Evolutionary conservation across 2,113 vertebrate species (phyloP).

Genomic region (Grallaria varia): DNA sequence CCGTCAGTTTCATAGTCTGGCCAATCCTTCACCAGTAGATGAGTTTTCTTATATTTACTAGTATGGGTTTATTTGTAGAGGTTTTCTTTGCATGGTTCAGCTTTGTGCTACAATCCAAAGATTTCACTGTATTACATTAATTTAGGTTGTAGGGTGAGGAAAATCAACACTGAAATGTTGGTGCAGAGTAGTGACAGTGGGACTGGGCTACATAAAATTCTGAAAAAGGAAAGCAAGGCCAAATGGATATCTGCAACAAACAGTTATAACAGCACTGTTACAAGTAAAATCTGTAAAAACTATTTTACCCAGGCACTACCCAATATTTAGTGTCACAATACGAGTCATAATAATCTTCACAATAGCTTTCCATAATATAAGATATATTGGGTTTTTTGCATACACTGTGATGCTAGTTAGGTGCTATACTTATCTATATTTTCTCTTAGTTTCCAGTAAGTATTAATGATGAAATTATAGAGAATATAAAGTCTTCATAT

Average conservation of each 20-base stretch:
- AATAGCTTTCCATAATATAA: neutral
- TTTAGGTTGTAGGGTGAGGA: neutral
- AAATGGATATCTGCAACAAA: neutral
- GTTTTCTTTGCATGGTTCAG: neutral
- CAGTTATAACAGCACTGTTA: neutral
- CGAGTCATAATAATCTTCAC: neutral
- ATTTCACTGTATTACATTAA: neutral
- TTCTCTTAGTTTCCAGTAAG: neutral
- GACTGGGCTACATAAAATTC: neutral
- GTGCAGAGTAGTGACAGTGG: neutral
- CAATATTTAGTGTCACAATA: neutral
- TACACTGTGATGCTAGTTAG: neutral
- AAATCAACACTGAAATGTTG: neutral
- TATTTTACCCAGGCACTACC: neutral
- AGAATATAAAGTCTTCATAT: neutral
- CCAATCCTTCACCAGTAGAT: neutral
- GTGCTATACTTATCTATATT: neutral
- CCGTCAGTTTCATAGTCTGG: neutral
- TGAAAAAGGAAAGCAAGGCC: neutral
- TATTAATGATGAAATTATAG: neutral
- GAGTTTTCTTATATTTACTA: neutral
- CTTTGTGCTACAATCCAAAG: neutral
- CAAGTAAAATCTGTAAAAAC: neutral
- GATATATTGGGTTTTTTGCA: accelerated
- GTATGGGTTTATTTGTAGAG: neutral